Conservation (phyloP, 1,140 invertebrate species). For the Hyles vespertilio region DNA sequence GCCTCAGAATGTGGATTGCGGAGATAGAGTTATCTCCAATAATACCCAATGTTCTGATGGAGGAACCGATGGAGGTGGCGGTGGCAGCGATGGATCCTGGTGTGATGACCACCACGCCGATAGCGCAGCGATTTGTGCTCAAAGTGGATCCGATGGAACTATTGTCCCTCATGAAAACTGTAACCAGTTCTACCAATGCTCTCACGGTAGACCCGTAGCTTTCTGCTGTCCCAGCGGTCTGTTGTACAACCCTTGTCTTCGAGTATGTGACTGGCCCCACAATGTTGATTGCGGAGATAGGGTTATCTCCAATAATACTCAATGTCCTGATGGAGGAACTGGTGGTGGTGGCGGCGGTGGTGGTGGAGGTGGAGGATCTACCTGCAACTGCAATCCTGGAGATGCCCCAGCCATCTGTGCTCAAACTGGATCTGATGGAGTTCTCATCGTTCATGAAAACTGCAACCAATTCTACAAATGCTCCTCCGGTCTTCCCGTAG, state of each 20-base stretch:
- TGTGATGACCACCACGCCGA: conserved; percentile 2
- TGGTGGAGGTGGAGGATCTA: background rate
- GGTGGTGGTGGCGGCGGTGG: conserved; percentile 4
- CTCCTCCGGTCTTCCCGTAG: conserved; percentile 13
- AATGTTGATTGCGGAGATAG: conserved; percentile 50
- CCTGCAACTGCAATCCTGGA: conserved; percentile 13
- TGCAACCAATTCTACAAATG: conserved; percentile 24
- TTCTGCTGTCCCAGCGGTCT: conserved; percentile 59
- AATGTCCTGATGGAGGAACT: conserved; percentile 10
- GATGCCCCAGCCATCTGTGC: conserved; percentile 12
- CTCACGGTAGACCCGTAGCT: conserved; percentile 15
- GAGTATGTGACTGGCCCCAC: conserved; percentile 77
- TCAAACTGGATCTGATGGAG: conserved; percentile 19
- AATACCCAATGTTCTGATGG: conserved; percentile 9
- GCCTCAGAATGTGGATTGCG: conserved; percentile 55
- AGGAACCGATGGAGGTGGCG: conserved; percentile 6
- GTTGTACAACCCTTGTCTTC: conserved; percentile 73
- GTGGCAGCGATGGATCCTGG: background rate
- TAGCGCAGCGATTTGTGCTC: background rate
- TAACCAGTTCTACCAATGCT: conserved; percentile 24
- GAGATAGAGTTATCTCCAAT: background rate
- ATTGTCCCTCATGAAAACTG: conserved; percentile 21
- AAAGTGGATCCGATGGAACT: background rate
- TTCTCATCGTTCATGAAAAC: conserved; percentile 20
- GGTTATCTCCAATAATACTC: background rate